Conservation (phyloP, 2,888 invertebrate species). For the Rutpela maculata region DNA sequence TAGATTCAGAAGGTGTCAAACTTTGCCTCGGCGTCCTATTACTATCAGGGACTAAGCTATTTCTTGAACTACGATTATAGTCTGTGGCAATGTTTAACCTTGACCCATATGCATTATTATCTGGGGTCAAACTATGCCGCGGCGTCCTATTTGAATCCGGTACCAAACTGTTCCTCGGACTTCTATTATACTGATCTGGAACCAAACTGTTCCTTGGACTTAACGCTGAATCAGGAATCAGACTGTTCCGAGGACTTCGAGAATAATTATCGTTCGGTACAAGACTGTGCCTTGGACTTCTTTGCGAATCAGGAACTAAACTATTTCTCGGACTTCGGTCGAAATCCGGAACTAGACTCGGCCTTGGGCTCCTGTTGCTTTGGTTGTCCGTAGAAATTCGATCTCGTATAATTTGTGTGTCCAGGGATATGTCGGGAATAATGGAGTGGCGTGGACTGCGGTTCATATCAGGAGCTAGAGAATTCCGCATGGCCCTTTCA, state of each 20-base stretch:
- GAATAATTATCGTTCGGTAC: conserved; percentile 79
- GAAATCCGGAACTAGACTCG: conserved; percentile 77
- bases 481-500: conserved; percentile 60
- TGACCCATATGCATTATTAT: conserved; percentile 71
- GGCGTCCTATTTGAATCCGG: conserved; percentile 78
- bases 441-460: conserved; percentile 74
- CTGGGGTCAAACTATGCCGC: conserved; percentile 80
- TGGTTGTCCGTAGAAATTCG: conserved; percentile 63
- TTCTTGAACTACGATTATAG: conserved; percentile 75
- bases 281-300: conserved; percentile 76
- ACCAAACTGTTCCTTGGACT: conserved; percentile 77
- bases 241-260: conserved; percentile 76
- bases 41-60: conserved; percentile 75
- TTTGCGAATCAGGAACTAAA: conserved; percentile 77
- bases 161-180: conserved; percentile 77
- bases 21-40: conserved; percentile 77
- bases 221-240: conserved; percentile 67
- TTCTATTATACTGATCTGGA: conserved; percentile 75
- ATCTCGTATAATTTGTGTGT: conserved; percentile 66
- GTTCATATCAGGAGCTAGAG: conserved; percentile 71
- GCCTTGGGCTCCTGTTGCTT: conserved; percentile 75
- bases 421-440: conserved; percentile 72
- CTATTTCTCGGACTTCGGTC: conserved; percentile 74
- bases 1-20: conserved; percentile 78
- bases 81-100: conserved; percentile 71